Percentiles rank a stretch among this genome's conserved stretches.
These are phyloP conservation scores for Iguana delicatissima DNA, from an alignment of 2,797 vertebrate species.

Conservation along the genomic window DNA sequence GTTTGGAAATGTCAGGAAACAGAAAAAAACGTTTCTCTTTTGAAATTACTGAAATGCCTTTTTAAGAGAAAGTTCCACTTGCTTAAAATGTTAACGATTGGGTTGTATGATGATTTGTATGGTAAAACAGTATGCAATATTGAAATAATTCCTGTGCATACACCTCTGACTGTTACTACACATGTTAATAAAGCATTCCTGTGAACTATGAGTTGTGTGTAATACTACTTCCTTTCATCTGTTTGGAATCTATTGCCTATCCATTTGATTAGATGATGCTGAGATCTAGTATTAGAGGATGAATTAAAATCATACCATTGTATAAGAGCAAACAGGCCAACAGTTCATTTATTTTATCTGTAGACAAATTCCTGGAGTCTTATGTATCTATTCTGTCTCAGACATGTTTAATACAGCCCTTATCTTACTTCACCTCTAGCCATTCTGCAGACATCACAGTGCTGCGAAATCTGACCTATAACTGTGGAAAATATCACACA, in stretches of 20 bases:
- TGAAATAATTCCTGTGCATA: too few species aligned
- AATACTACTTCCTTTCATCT: not conserved
- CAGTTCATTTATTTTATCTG: not conserved
- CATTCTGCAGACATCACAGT: not conserved
- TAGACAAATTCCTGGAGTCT: not conserved
- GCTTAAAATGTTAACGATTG: too few species aligned
- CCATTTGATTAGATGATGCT: not conserved
- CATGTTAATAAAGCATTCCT: not conserved
- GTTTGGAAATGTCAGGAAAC: not conserved
- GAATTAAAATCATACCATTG: not conserved
- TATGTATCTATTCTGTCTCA: slow-evolving; percentile 18
- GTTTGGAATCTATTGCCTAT: not conserved
- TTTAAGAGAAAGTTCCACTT: too few species aligned
- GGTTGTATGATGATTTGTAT: too few species aligned
- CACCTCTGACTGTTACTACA: not conserved
- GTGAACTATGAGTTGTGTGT: not conserved
- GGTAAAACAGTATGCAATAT: too few species aligned
- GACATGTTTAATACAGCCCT: slow-evolving; percentile 37
- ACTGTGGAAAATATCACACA: slow-evolving; percentile 34
- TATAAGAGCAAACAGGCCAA: not conserved
- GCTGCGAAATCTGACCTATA: slow-evolving; percentile 57
- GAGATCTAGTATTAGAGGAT: not conserved
- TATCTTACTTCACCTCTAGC: slow-evolving; percentile 21
- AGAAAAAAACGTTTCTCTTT: too few species aligned
- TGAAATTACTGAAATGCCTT: too few species aligned